Base-by-base conservation (phyloP, 2,888 invertebrate species). In the Latheticus oryzae region DNA sequence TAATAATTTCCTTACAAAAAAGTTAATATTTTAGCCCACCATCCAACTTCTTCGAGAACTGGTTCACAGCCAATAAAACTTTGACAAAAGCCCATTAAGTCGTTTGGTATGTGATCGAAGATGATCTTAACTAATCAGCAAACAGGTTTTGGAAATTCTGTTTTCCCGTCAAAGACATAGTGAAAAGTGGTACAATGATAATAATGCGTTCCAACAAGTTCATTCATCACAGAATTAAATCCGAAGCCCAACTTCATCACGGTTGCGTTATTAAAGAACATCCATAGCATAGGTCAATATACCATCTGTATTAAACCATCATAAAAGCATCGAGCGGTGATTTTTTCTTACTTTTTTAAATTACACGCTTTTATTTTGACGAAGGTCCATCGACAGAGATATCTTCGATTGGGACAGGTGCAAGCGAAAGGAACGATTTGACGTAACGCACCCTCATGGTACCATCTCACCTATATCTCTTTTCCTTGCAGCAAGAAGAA, bases 251-350 rank as follows among this genome's bases (percentile, higher is more conserved):
- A 48, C 23, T 47, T 35, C 28, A 51, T 51, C 37, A 17, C 9
- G 38, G 26, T 37, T 47, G 26, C 12, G 47, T 43, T 47, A 47
- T 33, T 47, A 32, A 43, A 32, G 26, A 26, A 24, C 19, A 23
- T 33, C 33, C 47, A 33, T 40, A 40, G 16, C 53, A 37, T 37
- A 52, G 57, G 57, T 57, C 57, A 57, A 57, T 57, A 57, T 45
- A 52, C 57, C 45, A 57, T 52, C 57, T 35, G 43, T 56, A 56
- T 56, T 56, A 50, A 50, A 56, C 33, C 51, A 37, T 57, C 57
- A 57, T 57, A 57, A 52, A 45, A 32, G 51, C 57, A 51, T 35
- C 30, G 40, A 48, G 21, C 19, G 30, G 28, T 35, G 4, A 30
- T 43, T 53, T 53, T 35, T 45, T 16, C 37, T 28, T 9, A 11